Evolutionary conservation across 2,797 vertebrate species (phyloP), one percentile per base, ranked within the genome.

Genomic region (Syncerus caffer): DNA sequence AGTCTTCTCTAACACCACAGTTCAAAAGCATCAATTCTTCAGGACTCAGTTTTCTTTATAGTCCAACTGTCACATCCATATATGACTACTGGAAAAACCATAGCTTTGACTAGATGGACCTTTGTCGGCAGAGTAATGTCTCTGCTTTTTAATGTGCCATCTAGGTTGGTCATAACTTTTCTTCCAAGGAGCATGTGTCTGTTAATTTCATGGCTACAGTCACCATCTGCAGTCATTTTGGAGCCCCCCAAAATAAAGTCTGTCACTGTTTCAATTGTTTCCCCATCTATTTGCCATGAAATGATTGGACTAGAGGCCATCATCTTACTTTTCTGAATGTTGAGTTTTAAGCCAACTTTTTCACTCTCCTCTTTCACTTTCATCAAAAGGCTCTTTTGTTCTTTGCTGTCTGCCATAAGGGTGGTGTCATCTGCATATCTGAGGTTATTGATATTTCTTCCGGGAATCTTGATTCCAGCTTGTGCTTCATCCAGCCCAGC

Each of bases 161-260:
- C 31, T n/a, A n/a, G 15, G 62, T n/a, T 64, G 16, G 62, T 17
- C 62, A n/a, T 64, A 17, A 64, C 15, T n/a, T 64, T 64, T 9
- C 62, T 64, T 64, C 7, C 31, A 64, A 17, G 31, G 2, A 64
- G 62, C 16, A 64, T n/a, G 31, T 4, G 16, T 17, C 62, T 64
- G 0, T n/a, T 64, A n/a, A 64, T n/a, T n/a, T 9, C 62, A 64
- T 64, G 62, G 62, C 4, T 64, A 31, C 1, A n/a, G 8, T 17
- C 15, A 64, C 62, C 62, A 64, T 17, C 15, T n/a, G 31, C 62
- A 64, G 31, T n/a, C 7, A n/a, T 64, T 64, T 17, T 64, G 62
- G 62, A n/a, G 15, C 7, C 62, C 31, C 31, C 0, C 0, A 64
- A n/a, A 64, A 64, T n/a, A 17, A 64, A 64, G 7, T 17, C 62